phyloP scores from a whole-genome alignment of 1,140 invertebrate genomes.

The Drosophila melanogaster region Release_6_plus_ISO1_MT NC_004354.4:13578501-13579000 shows the following conservation, averaged over 20 bases:
- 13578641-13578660: constrained; percentile 10
- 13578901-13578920: too few species aligned
- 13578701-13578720: constrained; percentile 14
- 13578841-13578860: neutral
- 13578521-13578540: constrained; percentile 56
- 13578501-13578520: constrained; percentile 14
- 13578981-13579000: neutral
- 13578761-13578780: neutral
- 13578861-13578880: too few species aligned
- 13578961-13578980: neutral
- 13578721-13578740: constrained; percentile 14
- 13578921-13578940: too few species aligned
- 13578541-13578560: constrained; percentile 31
- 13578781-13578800: constrained; percentile 3
- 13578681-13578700: constrained; percentile 4
- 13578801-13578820: neutral
- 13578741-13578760: constrained; percentile 17
- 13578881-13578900: too few species aligned
- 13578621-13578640: constrained; percentile 12
- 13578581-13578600: too few species aligned
- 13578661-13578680: constrained; percentile 30
- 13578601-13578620: constrained; percentile 29
- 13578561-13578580: constrained; percentile 22
- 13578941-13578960: neutral
- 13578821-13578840: neutral